Base-by-base conservation (phyloP, 2,113 vertebrate species). In the Cavia aperea region DNA sequence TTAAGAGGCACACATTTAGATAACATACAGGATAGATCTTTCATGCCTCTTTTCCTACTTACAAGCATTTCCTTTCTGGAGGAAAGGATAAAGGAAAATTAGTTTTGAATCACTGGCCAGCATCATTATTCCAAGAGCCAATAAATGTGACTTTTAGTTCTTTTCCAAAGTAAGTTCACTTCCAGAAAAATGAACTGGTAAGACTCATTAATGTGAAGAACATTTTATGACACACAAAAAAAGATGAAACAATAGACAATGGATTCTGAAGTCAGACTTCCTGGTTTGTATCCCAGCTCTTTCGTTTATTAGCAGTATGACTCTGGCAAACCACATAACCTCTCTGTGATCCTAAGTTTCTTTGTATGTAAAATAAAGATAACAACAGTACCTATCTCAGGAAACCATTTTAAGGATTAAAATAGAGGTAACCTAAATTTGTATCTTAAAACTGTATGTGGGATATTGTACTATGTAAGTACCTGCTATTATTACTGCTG, bases 91-190 rank as follows among this genome's bases (percentile, higher is more conserved):
- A 11, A 83, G 16, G 62, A 39, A 94, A 86, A 79, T 84, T 83
- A n/a, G 2, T 39, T 93, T 60, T 51, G 75, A 89, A 66, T 93
- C 31, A 81, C 0, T 68, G 46, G 68, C 54, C 46, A 94, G n/a
- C 19, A 86, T 31, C 58, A 65, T 68, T 70, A 78, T 51, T 79
- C 46, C 23, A 72, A 93, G 51, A 89, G 36, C 15, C 29, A 63
- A 82, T 81, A 94, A 91, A 79, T 68, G n/a, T 66, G 36, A 81
- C 33, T 82, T 92, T 88, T 10, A 70, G 46, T 66, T 88, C 39
- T 82, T 92, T 92, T 68, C 93, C 60, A 88, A 93, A 72, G 3
- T 77, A 91, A 94, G 36, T 33, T 82, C 49, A n/a, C 36, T 79
- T 86, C 46, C 8, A 84, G 91, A 92, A 89, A 70, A 92, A 86